phyloP scores from a whole-genome alignment of 2,797 vertebrate genomes.

The Melanotaenia boesemani region DNA sequence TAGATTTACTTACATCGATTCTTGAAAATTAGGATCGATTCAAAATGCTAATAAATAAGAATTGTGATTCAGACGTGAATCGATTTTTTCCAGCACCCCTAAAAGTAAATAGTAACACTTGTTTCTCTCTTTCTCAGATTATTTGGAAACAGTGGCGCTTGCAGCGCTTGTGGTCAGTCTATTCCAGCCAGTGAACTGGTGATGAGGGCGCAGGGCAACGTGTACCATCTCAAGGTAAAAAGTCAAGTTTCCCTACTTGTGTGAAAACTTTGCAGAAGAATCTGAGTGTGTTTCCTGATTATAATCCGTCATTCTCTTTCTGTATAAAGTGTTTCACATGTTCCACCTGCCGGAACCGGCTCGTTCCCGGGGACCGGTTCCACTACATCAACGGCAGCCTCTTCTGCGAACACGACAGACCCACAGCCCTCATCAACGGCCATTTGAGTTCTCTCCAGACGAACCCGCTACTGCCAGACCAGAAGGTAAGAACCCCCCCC shows the following conservation, averaged over 20 bases:
- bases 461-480: slow-evolving; percentile 98
- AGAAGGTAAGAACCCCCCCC: slow-evolving; percentile 89
- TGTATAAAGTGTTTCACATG: slow-evolving; percentile 95
- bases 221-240: slow-evolving; percentile 99
- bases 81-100: too few relatives aligned
- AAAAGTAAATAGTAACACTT: slow-evolving; percentile 48
- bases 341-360: slow-evolving; percentile 99
- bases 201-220: slow-evolving; percentile 98
- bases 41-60: too few relatives aligned
- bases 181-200: slow-evolving; percentile 98
- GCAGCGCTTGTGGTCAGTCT: slow-evolving; percentile 98
- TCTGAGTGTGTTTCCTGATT: background rate
- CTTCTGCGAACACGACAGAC: slow-evolving; percentile 99
- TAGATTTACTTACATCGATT: too few relatives aligned
- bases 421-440: slow-evolving; percentile 99
- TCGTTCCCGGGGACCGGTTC: slow-evolving; percentile 98
- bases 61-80: too few relatives aligned
- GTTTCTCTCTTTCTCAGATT: slow-evolving; percentile 83
- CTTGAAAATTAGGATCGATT: too few relatives aligned
- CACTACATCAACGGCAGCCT: slow-evolving; percentile 99
- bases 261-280: background rate
- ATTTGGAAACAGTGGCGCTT: slow-evolving; percentile 98
- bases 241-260: background rate
- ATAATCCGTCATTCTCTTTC: slow-evolving; percentile 11
- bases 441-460: slow-evolving; percentile 99